Evolutionary conservation across 2,888 invertebrate species (phyloP), one percentile per base, ranked within the genome.

Genomic region (Sinodicranocentrus sp.): DNA sequence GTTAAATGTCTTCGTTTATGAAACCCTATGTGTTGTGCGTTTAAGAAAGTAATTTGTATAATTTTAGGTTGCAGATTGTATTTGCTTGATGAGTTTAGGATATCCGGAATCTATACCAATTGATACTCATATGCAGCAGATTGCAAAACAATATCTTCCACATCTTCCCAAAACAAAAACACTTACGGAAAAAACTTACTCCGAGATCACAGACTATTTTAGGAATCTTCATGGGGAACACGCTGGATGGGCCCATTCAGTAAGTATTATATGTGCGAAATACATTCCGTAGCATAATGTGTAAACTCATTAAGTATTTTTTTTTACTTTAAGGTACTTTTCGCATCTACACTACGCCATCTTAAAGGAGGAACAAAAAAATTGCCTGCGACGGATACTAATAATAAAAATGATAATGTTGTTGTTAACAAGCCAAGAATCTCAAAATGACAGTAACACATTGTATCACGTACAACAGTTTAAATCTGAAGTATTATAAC

Each of bases 21-120:
- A n/a, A n/a, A n/a, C n/a, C n/a, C n/a, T n/a, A n/a, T n/a, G n/a
- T n/a, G n/a, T n/a, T n/a, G n/a, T n/a, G n/a, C n/a, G n/a, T n/a
- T n/a, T n/a, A n/a, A n/a, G n/a, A n/a, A n/a, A n/a, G n/a, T n/a
- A n/a, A n/a, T n/a, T n/a, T n/a, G n/a, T n/a, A n/a, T n/a, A n/a
- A n/a, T n/a, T n/a, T n/a, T 89, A 96, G 95, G 97, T 99, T 19
- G 98, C 99, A 0, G 99, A 99, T 91, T 99, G 99, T 91, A 95
- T 99, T 88, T 97, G 97, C 90, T 92, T 99, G 21, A 99, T 99
- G 98, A 97, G 98, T 0, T 90, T 99, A 70, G 95, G 95, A 78
- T 96, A 98, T 90, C 91, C 96, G 68, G 94, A 95, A 89, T 94
- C 98, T 0, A 94, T 99, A 73, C 99, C 99, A 0, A 95, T 99